Evolutionary conservation across 2,888 invertebrate genomes (phyloP).

Genomic region (Empis livida): DNA sequence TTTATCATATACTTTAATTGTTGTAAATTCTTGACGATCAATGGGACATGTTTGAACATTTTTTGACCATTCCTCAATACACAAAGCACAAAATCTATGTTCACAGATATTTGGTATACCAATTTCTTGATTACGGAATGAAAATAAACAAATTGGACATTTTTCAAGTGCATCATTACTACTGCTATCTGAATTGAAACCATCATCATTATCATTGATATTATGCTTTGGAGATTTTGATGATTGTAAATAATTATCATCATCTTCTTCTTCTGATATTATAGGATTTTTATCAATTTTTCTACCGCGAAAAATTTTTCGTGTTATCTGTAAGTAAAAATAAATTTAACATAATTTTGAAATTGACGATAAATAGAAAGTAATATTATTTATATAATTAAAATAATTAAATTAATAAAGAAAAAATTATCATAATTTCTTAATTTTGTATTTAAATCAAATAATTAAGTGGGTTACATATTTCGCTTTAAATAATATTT

Average conservation of each 20-base stretch:
- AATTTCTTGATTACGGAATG: conserved; percentile 64
- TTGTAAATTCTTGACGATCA: conserved; percentile 67
- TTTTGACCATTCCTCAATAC: conserved; percentile 89
- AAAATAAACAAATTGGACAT: conserved; percentile 80
- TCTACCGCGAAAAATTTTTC: background rate
- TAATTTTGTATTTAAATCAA: background rate
- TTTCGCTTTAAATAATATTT: too few species aligned
- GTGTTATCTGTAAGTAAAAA: background rate
- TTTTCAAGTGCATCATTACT: conserved; percentile 65
- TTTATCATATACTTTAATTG: conserved; percentile 58
- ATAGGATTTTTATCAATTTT: background rate
- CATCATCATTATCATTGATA: conserved; percentile 18
- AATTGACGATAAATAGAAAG: too few species aligned
- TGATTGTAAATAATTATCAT: background rate
- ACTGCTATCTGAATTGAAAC: conserved; percentile 30
- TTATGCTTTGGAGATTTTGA: background rate
- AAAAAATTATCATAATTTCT: too few species aligned
- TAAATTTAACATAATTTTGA: too few species aligned
- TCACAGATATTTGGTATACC: conserved; percentile 80
- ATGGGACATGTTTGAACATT: conserved; percentile 92
- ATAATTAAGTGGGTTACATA: background rate
- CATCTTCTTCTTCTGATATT: background rate
- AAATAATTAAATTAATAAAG: background rate
- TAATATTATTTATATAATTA: too few species aligned
- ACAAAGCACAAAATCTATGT: conserved; percentile 79